These are phyloP conservation scores for Epirrita christyi DNA, from an alignment of 2,888 invertebrate genomes.

Conservation along the genomic window DNA sequence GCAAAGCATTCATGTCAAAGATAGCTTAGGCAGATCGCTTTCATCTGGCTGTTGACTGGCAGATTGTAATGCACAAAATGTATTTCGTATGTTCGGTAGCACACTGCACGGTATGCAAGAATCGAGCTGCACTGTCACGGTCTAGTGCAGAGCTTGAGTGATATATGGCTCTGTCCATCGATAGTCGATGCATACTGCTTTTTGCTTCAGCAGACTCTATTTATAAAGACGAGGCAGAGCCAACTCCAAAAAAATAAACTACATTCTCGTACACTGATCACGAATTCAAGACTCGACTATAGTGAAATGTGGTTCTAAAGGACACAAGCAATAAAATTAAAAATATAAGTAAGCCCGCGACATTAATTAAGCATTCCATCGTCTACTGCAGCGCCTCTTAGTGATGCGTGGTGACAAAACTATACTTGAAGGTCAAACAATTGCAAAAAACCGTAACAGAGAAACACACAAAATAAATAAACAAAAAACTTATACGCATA, in stretches of 20 bases:
- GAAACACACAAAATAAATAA: too few relatives aligned
- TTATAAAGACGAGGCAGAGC: conserved; percentile 14
- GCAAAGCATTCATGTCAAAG: conserved; percentile 30
- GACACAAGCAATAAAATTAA: too few relatives aligned
- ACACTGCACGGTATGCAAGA: conserved; percentile 29
- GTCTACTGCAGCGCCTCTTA: too few relatives aligned
- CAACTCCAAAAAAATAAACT: conserved; percentile 2
- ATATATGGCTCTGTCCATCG: conserved; percentile 36
- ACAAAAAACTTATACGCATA: too few relatives aligned
- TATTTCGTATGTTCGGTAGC: neutral
- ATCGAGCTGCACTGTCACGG: conserved; percentile 37
- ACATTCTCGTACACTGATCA: conserved; percentile 10
- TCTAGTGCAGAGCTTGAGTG: conserved; percentile 41
- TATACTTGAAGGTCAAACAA: neutral
- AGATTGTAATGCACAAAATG: neutral
- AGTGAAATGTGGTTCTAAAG: neutral
- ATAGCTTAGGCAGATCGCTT: conserved; percentile 35
- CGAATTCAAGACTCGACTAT: neutral
- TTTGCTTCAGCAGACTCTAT: conserved; percentile 33
- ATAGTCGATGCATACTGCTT: conserved; percentile 34
- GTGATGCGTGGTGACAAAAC: too few relatives aligned
- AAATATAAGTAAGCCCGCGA: too few relatives aligned
- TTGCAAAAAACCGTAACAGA: too few relatives aligned
- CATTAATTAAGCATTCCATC: too few relatives aligned
- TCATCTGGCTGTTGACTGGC: conserved; percentile 14